Evolutionary conservation across 1,140 invertebrate species (phyloP).

Genomic region (Plutomurus gul): DNA sequence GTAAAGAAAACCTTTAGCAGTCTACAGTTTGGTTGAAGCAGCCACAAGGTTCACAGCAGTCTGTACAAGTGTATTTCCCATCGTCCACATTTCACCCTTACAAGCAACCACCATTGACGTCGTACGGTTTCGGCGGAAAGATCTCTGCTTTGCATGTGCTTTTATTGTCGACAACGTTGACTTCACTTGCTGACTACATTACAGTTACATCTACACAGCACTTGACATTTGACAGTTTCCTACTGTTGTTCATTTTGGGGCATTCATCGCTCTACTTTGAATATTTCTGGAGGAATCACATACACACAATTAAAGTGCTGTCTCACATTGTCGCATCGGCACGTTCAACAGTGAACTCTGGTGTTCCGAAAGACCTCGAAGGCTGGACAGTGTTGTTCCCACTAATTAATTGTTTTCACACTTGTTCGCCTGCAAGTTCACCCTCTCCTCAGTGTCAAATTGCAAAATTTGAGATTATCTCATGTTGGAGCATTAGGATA

Average conservation of each 20-base stretch:
- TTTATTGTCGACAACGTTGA: neutral
- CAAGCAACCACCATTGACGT: too few species aligned
- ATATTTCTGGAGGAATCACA: too few species aligned
- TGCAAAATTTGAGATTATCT: too few species aligned
- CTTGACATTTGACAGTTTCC: neutral
- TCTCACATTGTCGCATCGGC: too few species aligned
- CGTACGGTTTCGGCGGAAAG: neutral
- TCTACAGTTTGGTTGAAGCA: slow-evolving; percentile 10
- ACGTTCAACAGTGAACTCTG: neutral
- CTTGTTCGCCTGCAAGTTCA: slow-evolving; percentile 34
- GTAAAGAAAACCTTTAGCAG: slow-evolving; percentile 1
- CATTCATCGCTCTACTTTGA: too few species aligned
- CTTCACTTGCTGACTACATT: neutral
- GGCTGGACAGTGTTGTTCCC: neutral
- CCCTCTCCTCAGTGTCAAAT: neutral
- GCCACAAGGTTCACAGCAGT: slow-evolving; percentile 25
- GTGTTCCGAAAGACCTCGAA: neutral
- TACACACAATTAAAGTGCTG: too few species aligned
- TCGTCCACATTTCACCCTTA: neutral
- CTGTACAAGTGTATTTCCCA: neutral
- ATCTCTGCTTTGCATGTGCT: slow-evolving; percentile 5
- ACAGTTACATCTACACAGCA: neutral
- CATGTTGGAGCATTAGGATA: too few species aligned
- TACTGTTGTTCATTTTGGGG: neutral
- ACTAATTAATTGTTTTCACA: slow-evolving; percentile 35